Percentiles rank a stretch among this genome's conserved stretches.
Evolutionary conservation across 2,888 invertebrate genomes (phyloP).

Genomic region (Noctua janthe): DNA sequence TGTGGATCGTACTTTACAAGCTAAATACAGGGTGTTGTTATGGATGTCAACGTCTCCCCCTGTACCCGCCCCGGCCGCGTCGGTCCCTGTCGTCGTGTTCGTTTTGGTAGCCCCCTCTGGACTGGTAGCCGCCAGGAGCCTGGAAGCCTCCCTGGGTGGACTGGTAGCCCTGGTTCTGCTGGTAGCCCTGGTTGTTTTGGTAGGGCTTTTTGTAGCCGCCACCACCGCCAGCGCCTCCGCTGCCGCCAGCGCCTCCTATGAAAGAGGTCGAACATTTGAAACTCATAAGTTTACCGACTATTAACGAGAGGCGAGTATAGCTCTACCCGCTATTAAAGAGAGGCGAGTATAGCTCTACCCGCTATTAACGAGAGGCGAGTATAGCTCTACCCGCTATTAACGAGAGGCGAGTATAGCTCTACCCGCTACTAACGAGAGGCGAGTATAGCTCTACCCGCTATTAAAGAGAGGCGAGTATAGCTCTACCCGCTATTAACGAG

Average conservation of each 20-base stretch:
- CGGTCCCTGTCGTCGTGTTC: slow-evolving; percentile 86
- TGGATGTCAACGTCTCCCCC: slow-evolving; percentile 77
- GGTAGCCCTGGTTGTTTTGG: slow-evolving; percentile 74
- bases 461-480: no score
- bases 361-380: no score
- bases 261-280: neutral
- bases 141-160: slow-evolving; percentile 60
- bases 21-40: neutral
- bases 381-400: no score
- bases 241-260: slow-evolving; percentile 4
- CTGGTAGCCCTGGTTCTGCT: slow-evolving; percentile 67
- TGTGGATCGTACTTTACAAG: neutral
- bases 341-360: no score
- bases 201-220: slow-evolving; percentile 63
- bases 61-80: slow-evolving; percentile 74
- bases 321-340: neutral
- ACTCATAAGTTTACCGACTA: neutral
- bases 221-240: neutral
- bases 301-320: neutral
- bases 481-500: no score
- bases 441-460: no score
- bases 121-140: slow-evolving; percentile 56
- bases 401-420: no score
- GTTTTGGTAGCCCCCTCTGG: slow-evolving; percentile 80
- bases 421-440: no score